Evolutionary conservation across 1,140 invertebrate species (phyloP).

Genomic region (Triops cancriformis): DNA sequence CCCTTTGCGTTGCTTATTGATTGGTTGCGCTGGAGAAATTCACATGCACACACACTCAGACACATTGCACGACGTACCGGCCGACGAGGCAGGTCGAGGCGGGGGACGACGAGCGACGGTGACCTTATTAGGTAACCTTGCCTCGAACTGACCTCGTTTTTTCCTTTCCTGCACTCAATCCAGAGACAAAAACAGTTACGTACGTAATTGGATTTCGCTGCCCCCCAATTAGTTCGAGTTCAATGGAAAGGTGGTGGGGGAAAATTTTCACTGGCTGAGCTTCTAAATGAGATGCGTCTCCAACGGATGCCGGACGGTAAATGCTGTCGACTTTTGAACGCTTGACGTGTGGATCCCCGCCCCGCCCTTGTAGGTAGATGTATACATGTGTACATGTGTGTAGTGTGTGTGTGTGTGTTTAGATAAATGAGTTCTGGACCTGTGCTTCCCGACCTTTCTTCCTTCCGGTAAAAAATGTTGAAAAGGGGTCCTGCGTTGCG

Average conservation of each 20-base stretch:
- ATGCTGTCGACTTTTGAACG: neutral
- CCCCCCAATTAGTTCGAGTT: too few species aligned
- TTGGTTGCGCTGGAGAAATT: constrained; percentile 7
- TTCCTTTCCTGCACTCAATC: neutral
- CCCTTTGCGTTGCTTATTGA: neutral
- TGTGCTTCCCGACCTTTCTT: too few species aligned
- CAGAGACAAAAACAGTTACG: too few species aligned
- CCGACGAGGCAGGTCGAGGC: neutral
- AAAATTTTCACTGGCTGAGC: too few species aligned
- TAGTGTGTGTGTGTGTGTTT: neutral
- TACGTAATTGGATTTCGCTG: too few species aligned
- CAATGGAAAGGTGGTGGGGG: too few species aligned
- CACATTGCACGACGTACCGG: constrained; percentile 4
- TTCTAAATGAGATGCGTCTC: neutral
- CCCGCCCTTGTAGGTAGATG: neutral
- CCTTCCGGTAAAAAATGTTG: neutral
- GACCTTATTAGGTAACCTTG: neutral
- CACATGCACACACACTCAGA: constrained; percentile 10
- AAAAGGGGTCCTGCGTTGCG: neutral
- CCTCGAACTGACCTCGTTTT: neutral
- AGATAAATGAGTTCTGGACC: neutral
- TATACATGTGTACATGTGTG: constrained; percentile 5
- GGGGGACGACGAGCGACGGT: neutral
- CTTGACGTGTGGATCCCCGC: neutral
- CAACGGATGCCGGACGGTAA: neutral